Conservation (phyloP, 2,113 vertebrate genomes). For the Podilymbus podiceps region DNA sequence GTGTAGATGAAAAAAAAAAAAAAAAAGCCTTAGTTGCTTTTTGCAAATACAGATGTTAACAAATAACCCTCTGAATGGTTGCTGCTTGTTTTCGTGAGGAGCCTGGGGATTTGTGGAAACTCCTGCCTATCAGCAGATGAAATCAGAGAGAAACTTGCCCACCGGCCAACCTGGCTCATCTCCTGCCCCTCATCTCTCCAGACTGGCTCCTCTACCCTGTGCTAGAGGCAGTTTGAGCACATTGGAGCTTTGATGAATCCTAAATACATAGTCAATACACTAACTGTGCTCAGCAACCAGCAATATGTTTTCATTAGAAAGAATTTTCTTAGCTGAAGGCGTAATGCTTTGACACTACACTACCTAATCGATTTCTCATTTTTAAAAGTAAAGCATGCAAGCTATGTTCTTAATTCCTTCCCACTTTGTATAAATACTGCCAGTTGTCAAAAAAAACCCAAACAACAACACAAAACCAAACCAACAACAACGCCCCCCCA, state of each 20-base stretch:
- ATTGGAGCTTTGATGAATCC: not conserved
- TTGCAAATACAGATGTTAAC: not conserved
- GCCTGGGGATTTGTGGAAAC: not conserved
- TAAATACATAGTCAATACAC: not conserved
- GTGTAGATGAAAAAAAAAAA: not conserved
- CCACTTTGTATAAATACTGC: not conserved
- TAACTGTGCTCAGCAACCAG: not conserved
- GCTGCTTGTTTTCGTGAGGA: not conserved
- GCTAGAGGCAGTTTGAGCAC: not conserved
- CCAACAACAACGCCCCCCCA: too few species aligned
- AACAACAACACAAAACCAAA: too few species aligned
- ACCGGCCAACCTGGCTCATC: rapidly evolving
- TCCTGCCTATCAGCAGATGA: not conserved
- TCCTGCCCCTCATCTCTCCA: not conserved
- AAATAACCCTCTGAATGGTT: not conserved
- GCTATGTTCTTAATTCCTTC: not conserved
- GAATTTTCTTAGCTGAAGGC: not conserved
- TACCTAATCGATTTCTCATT: not conserved
- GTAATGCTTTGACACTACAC: not conserved
- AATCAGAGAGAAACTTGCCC: not conserved
- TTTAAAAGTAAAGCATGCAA: not conserved
- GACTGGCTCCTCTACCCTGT: not conserved
- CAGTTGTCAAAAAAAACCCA: not conserved
- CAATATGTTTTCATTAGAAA: not conserved
- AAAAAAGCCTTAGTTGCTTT: not conserved